These are phyloP conservation scores for Delia radicum DNA, from an alignment of 1,140 invertebrate genomes.

Conservation along the genomic window DNA sequence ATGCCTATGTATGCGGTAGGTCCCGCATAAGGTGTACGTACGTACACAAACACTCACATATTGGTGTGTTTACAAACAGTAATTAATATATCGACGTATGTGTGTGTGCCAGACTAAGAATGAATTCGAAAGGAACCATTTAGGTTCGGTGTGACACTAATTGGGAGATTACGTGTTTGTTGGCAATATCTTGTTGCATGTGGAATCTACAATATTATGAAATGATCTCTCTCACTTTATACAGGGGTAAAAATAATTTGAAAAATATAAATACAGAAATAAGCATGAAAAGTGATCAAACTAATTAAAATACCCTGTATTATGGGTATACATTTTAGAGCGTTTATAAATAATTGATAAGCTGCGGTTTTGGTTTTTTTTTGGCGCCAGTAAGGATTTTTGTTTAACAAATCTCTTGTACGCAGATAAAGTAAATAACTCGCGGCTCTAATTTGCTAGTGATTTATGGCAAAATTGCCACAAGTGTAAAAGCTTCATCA, in stretches of 20 bases:
- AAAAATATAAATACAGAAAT: neutral
- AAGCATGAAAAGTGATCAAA: neutral
- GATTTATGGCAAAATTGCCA: conserved; percentile 7
- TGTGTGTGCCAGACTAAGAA: too few species aligned
- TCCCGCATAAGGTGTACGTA: too few species aligned
- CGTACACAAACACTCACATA: neutral
- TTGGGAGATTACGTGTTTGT: conserved; percentile 25
- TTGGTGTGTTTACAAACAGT: too few species aligned
- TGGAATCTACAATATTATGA: conserved; percentile 4
- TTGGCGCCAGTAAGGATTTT: neutral
- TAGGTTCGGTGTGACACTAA: conserved; percentile 8
- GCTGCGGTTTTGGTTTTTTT: conserved; percentile 7
- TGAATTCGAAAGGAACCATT: neutral
- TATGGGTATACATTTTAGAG: neutral
- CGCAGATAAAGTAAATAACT: conserved; percentile 23
- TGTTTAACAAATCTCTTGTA: neutral
- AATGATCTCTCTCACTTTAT: too few species aligned
- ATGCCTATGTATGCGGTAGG: neutral
- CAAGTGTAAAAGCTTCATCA: neutral
- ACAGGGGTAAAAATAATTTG: too few species aligned
- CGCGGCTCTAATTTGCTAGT: conserved; percentile 18
- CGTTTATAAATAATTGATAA: conserved; percentile 20
- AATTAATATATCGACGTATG: neutral
- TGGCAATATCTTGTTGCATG: conserved; percentile 14
- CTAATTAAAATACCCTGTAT: neutral